Evolutionary conservation across 2,888 invertebrate genomes (phyloP).

Genomic region (Venusia cambrica): DNA sequence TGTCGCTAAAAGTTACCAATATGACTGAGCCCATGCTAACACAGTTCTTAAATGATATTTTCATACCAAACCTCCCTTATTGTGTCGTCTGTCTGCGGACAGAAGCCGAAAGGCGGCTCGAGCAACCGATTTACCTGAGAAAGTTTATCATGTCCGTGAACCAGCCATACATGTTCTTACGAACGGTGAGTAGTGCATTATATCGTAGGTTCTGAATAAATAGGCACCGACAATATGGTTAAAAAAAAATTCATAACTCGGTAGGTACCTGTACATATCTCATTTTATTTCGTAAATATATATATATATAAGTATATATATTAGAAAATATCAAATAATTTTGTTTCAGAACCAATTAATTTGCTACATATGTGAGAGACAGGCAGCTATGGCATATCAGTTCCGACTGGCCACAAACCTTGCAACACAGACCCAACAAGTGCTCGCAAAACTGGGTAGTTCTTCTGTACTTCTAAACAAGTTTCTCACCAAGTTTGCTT

Average conservation of each 20-base stretch:
- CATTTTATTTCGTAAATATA: too few species aligned
- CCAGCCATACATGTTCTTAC: slow-evolving; percentile 1
- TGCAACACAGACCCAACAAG: slow-evolving; percentile 4
- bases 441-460: slow-evolving; percentile 1
- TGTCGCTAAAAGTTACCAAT: too few species aligned
- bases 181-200: too few species aligned
- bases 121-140: slow-evolving; percentile 8
- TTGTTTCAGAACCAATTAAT: slow-evolving; percentile 18
- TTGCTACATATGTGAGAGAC: slow-evolving; percentile 27
- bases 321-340: too few species aligned
- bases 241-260: too few species aligned
- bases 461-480: background rate
- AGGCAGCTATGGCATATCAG: slow-evolving; percentile 15
- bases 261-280: slow-evolving; percentile 8
- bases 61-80: too few species aligned
- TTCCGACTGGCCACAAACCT: slow-evolving; percentile 12
- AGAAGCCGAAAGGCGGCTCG: slow-evolving; percentile 10
- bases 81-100: slow-evolving; percentile 23
- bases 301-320: too few species aligned
- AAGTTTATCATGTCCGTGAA: slow-evolving; percentile 11
- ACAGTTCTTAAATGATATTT: too few species aligned
- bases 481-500: background rate
- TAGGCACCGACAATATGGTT: too few species aligned
- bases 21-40: too few species aligned
- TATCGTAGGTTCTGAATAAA: too few species aligned